phyloP scores from a whole-genome alignment of 1,140 invertebrate genomes.

The Limonius californicus region DNA sequence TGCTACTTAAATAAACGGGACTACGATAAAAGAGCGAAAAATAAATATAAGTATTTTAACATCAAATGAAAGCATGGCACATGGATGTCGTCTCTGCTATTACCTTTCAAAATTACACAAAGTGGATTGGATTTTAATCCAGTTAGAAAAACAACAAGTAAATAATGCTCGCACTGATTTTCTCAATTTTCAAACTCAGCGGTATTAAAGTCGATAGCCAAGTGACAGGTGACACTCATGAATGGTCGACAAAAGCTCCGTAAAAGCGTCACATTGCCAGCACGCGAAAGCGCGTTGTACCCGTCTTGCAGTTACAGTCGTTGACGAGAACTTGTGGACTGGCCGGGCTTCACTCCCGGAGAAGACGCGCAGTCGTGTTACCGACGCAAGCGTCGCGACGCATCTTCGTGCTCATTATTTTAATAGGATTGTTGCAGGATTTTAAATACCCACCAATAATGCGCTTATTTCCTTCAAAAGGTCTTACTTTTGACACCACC shows the following conservation, averaged over 20 bases:
- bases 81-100: not conserved
- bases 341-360: conserved; percentile 7
- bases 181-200: not conserved
- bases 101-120: not conserved
- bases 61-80: no score
- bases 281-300: not conserved
- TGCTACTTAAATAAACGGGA: no score
- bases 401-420: conserved; percentile 9
- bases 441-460: conserved; percentile 2
- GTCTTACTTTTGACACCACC: conserved; percentile 2
- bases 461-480: conserved; percentile 1
- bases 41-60: no score
- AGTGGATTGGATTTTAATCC: not conserved
- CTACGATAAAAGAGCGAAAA: no score
- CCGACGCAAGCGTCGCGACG: conserved; percentile 11
- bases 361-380: not conserved
- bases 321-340: conserved; percentile 1
- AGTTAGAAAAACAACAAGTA: not conserved
- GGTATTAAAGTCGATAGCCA: not conserved
- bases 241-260: not conserved
- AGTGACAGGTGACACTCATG: not conserved
- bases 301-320: not conserved
- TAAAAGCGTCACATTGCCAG: not conserved
- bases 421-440: conserved; percentile 11
- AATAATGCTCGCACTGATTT: not conserved